phyloP scores from a whole-genome alignment of 2,888 invertebrate species.

The Xanthorhoe designata region DNA sequence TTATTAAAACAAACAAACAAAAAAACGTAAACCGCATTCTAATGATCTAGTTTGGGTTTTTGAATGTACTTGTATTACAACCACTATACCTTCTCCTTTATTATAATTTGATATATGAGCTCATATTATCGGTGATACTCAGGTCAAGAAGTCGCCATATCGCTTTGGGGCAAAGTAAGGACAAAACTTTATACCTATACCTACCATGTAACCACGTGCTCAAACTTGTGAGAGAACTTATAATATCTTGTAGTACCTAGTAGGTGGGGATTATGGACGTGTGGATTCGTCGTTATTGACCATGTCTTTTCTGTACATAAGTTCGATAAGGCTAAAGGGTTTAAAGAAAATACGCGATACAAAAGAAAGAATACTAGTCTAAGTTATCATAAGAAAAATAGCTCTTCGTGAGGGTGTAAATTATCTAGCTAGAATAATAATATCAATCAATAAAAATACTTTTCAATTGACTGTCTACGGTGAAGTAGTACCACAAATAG shows the following conservation, averaged over 20 bases:
- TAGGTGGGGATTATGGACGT: too few relatives aligned
- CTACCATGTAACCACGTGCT: background rate
- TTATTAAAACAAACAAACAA: too few relatives aligned
- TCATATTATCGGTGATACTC: background rate
- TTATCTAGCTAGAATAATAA: background rate
- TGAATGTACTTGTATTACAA: background rate
- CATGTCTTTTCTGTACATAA: background rate
- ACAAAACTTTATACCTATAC: slow-evolving; percentile 5
- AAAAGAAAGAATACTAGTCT: too few relatives aligned
- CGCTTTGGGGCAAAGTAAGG: slow-evolving; percentile 15
- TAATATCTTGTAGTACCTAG: background rate
- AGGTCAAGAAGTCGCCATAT: slow-evolving; percentile 16
- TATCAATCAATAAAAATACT: background rate
- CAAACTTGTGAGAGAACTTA: background rate
- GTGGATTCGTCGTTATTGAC: background rate
- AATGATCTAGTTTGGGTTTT: background rate
- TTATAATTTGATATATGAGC: slow-evolving; percentile 5
- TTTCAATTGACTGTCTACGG: slow-evolving; percentile 6
- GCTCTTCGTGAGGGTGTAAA: background rate
- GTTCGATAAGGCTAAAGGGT: background rate
- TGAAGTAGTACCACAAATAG: slow-evolving; percentile 4
- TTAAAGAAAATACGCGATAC: too few relatives aligned
- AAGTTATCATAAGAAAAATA: too few relatives aligned
- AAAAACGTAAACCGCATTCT: background rate
- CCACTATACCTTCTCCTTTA: background rate